Percentiles rank a stretch among this genome's conserved stretches.
These are phyloP conservation scores for Zosterops japonicus DNA, from an alignment of 2,113 vertebrate genomes.

Conservation along the genomic window DNA sequence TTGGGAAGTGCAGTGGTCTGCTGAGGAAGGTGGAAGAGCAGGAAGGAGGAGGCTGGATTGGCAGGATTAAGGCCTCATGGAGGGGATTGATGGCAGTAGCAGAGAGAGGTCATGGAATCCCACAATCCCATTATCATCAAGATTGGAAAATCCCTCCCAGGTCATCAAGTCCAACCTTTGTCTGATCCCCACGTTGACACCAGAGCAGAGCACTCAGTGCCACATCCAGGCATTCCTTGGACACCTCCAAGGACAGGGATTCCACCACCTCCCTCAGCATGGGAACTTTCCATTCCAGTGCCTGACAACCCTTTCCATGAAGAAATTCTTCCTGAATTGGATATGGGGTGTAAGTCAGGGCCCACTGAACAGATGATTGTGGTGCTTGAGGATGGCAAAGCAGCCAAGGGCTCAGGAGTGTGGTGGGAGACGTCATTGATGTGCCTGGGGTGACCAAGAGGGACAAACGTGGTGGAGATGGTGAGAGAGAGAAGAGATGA, in stretches of 20 bases:
- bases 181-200: neutral
- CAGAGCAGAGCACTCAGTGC: neutral
- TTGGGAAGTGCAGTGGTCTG: neutral
- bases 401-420: neutral
- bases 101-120: neutral
- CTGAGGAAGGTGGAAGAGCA: neutral
- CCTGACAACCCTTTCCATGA: neutral
- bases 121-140: neutral
- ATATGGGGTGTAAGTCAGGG: neutral
- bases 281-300: neutral
- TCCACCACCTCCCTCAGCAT: neutral
- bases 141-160: neutral
- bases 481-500: neutral
- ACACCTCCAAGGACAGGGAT: neutral
- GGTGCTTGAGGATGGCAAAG: neutral
- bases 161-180: neutral
- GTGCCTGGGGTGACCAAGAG: neutral
- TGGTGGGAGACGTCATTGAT: neutral
- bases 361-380: accelerated
- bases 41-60: neutral
- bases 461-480: neutral
- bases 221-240: neutral
- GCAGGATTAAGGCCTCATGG: neutral
- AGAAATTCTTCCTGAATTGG: neutral
- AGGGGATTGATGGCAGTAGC: neutral